Evolutionary conservation across 2,888 invertebrate genomes (phyloP).

Genomic region (Luffia ferchaultella): DNA sequence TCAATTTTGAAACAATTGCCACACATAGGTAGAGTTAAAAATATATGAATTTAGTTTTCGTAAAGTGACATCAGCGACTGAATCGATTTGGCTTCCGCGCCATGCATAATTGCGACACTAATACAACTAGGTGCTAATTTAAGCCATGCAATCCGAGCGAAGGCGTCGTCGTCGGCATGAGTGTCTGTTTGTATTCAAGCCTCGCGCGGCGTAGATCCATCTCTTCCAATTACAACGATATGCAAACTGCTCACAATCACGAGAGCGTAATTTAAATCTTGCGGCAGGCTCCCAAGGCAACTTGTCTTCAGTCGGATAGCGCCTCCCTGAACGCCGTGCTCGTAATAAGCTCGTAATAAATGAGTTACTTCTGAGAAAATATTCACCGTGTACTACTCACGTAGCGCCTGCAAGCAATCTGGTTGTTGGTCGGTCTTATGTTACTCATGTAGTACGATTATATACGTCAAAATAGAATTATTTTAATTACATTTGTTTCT

Average conservation of each 20-base stretch:
- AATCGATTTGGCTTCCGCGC: background rate
- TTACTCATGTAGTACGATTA: too few relatives aligned
- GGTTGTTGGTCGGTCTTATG: too few relatives aligned
- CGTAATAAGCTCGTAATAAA: constrained; percentile 45
- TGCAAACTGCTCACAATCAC: constrained; percentile 35
- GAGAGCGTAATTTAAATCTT: constrained; percentile 28
- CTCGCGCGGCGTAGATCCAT: constrained; percentile 19
- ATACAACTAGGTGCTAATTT: constrained; percentile 6
- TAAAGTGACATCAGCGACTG: too few relatives aligned
- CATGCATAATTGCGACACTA: background rate
- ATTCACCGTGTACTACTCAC: background rate
- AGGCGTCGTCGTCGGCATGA: background rate
- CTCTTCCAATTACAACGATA: constrained; percentile 32
- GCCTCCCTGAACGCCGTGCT: constrained; percentile 23
- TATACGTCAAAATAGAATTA: too few relatives aligned
- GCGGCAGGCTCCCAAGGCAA: constrained; percentile 24
- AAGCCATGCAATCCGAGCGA: background rate
- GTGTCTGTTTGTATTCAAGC: constrained; percentile 11
- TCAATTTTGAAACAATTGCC: too few relatives aligned
- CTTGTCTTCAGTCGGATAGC: constrained; percentile 22
- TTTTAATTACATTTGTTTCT: too few relatives aligned
- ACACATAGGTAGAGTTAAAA: too few relatives aligned
- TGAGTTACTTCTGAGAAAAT: constrained; percentile 24
- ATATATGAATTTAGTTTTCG: too few relatives aligned
- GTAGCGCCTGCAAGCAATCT: background rate